phyloP scores from a whole-genome alignment of 1,140 invertebrate species.

The Drosophila repletoides region DNA sequence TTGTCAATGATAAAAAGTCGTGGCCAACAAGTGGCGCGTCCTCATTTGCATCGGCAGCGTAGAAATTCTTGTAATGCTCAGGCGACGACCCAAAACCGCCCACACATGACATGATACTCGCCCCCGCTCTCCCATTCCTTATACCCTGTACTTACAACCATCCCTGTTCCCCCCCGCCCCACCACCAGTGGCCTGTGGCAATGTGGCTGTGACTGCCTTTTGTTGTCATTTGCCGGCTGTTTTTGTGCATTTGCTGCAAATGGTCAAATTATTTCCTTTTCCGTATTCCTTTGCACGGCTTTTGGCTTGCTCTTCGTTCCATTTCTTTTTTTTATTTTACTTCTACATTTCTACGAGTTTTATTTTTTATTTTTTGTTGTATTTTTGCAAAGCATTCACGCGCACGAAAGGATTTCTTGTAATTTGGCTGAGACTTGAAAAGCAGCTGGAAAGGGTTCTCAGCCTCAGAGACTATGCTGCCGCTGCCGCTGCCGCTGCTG shows the following conservation, averaged over 20 bases:
- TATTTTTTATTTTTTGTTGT: constrained; percentile 10
- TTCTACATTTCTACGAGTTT: constrained; percentile 1
- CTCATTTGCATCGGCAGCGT: constrained; percentile 63
- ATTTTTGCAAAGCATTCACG: constrained; percentile 71
- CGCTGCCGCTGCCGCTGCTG: not conserved
- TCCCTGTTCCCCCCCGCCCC: not conserved
- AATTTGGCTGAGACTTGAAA: constrained; percentile 73
- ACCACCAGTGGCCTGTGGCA: constrained; percentile 20
- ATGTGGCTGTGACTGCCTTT: constrained; percentile 40
- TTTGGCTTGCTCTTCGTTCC: constrained; percentile 36
- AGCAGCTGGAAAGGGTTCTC: constrained; percentile 56
- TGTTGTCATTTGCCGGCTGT: constrained; percentile 47
- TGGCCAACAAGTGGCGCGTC: constrained; percentile 76
- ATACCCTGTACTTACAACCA: too few relatives aligned
- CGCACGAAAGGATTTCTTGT: constrained; percentile 81
- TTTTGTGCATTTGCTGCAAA: constrained; percentile 55
- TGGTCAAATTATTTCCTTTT: constrained; percentile 81
- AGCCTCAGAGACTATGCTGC: not conserved
- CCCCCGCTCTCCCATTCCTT: not conserved
- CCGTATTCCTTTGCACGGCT: constrained; percentile 67
- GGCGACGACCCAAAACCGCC: constrained; percentile 36
- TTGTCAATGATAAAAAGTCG: constrained; percentile 73
- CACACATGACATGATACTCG: constrained; percentile 64
- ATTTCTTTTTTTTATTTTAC: constrained; percentile 18
- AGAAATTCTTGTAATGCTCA: constrained; percentile 65